Base-by-base conservation (phyloP, 2,797 vertebrate genomes). In the Streptopelia turtur region DNA sequence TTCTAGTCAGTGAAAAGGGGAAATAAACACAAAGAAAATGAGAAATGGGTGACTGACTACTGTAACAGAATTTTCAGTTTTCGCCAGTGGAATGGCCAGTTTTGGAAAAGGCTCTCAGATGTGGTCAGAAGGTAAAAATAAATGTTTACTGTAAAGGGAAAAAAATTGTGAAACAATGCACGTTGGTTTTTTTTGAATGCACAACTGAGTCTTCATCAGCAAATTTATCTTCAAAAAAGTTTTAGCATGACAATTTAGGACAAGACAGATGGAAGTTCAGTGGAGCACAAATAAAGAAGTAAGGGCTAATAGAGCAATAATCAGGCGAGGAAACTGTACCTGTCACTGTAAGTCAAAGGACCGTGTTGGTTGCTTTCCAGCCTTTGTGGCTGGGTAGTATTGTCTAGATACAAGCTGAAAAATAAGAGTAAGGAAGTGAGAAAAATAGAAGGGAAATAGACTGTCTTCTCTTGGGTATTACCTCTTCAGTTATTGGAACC, bases 151-250 rank as follows among this genome's bases (percentile, higher is more conserved):
- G 20, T 52, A 53, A 65, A 63, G 25, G 16, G 52, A 63, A 61
- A 60, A 49, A 66, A 81, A 49, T 64, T 91, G 75, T 69, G 11
- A 81, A 60, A 78, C 72, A 81, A 15, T 27, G 27, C n/a, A 72
- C 63, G n/a, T 76, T 35, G 9, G 9, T 57, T 96, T 86, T 80
- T 27, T 90, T 37, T 94, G 82, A 96, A 90, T 88, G 50, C 57
- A 47, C 17, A 79, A 52, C 56, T 69, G 39, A 93, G 49, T 50
- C 61, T 74, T 83, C 78, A 91, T 71, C 68, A 74, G 60, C 33
- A 87, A 94, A 74, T 56, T 91, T 23, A 17, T 89, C 89, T 74
- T 89, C 61, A 70, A 80, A 85, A 71, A 92, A 92, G 80, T 76
- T 82, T 85, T 86, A 60, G 64, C 35, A 8, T 55, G 33, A 35